phyloP scores from a whole-genome alignment of 1,140 invertebrate species.

The Gonatopus flavifemur region DNA sequence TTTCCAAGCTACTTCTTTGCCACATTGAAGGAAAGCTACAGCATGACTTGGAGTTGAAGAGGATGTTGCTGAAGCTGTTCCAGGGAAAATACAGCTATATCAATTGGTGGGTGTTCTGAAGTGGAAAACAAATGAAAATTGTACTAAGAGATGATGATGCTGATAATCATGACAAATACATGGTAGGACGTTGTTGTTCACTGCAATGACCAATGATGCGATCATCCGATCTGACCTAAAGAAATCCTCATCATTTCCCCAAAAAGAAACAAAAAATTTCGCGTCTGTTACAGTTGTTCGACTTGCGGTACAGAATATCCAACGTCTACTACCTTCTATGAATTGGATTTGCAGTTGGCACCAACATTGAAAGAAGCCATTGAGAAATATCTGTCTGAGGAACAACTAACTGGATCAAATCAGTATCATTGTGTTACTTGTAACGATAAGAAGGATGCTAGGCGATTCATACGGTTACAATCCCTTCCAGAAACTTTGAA shows the following conservation, averaged over 20 bases:
- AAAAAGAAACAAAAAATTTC: constrained; percentile 21
- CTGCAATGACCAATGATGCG: constrained; percentile 30
- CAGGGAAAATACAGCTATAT: constrained; percentile 69
- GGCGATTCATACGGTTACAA: constrained; percentile 63
- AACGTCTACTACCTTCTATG: constrained; percentile 66
- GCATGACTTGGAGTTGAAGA: constrained; percentile 55
- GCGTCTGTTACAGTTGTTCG: constrained; percentile 58
- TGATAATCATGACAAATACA: constrained; percentile 34
- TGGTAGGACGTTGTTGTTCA: constrained; percentile 35
- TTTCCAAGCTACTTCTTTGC: constrained; percentile 70
- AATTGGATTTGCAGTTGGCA: constrained; percentile 68
- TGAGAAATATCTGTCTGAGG: constrained; percentile 67
- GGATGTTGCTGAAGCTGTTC: constrained; percentile 65
- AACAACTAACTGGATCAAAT: constrained; percentile 68
- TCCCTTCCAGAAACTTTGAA: constrained; percentile 72
- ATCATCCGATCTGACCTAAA: constrained; percentile 32
- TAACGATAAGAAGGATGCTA: constrained; percentile 66
- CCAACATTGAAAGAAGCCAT: constrained; percentile 65
- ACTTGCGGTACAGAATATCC: constrained; percentile 64
- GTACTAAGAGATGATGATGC: constrained; percentile 35
- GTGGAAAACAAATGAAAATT: constrained; percentile 37
- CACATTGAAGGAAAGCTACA: constrained; percentile 63
- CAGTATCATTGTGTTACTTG: constrained; percentile 68
- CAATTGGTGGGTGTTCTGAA: constrained; percentile 59
- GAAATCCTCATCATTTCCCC: constrained; percentile 6